Evolutionary conservation across 2,113 vertebrate genomes (phyloP), one percentile per base, ranked within the genome.

Genomic region (Varanus salvator): DNA sequence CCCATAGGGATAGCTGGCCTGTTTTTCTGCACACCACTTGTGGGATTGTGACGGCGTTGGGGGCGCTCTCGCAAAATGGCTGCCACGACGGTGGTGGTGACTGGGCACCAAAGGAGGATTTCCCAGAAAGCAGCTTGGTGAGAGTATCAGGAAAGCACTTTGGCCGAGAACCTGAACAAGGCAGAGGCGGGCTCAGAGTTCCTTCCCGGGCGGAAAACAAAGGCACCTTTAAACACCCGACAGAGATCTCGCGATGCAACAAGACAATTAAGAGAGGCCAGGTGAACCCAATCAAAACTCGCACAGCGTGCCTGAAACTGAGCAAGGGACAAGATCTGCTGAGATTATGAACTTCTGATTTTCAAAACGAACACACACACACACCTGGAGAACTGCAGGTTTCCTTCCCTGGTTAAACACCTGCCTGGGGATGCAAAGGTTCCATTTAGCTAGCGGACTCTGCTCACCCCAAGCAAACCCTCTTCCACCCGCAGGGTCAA

Each of bases 201-300:
- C 68, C 84, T 85, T 85, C 48, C 29, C 48, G 31, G 68, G 84
- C n/a, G 52, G 66, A 72, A 85, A 85, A 69, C 83, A 71, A 71
- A 48, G 17, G 8, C 29, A 64, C 38, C 82, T 84, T 69, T 50
- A 31, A 71, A 5, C 8, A 29, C 9, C 8, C 44, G 7, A 29
- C n/a, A 0, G 64, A 29, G 38, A 50, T 29, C 38, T 71, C 3
- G 84, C 17, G 21, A 64, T 19, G 60, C 21, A 85, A 85, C 68
- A 23, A 71, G 31, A 52, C 14, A 68, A 52, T 52, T n/a, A 85
- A 21, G 27, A 19, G 29, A 29, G 3, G 44, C 27, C 27, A 15
- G 3, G 4, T 71, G 29, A 71, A 38, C 34, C 25, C 38, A 83
- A 85, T 71, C 66, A 72, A n/a, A 71, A 25, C 3, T 27, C 38